These are phyloP conservation scores for Micropterix aruncella DNA, from an alignment of 2,888 invertebrate genomes.

Conservation along the genomic window DNA sequence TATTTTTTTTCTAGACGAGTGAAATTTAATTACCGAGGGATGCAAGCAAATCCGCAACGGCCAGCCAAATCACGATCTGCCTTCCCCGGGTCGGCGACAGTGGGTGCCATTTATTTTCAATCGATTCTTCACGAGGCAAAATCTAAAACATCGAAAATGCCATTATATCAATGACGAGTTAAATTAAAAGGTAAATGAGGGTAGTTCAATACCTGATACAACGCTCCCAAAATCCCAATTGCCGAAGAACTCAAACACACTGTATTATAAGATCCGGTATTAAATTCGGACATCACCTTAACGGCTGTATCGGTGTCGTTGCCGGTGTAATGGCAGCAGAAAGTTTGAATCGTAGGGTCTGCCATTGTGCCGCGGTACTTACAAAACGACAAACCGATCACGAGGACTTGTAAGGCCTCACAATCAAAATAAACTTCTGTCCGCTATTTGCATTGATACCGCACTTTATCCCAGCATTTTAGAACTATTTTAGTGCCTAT, in stretches of 20 bases:
- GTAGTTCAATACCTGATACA: slow-evolving; percentile 76
- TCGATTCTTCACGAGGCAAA: slow-evolving; percentile 41
- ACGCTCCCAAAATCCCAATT: slow-evolving; percentile 59
- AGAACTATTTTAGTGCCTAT: background rate
- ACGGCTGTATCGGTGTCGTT: slow-evolving; percentile 49
- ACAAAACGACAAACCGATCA: background rate
- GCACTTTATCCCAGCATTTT: background rate
- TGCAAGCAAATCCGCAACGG: slow-evolving; percentile 64
- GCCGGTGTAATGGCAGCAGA: slow-evolving; percentile 59
- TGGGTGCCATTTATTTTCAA: slow-evolving; percentile 38
- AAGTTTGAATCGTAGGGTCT: slow-evolving; percentile 74
- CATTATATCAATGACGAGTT: slow-evolving; percentile 2
- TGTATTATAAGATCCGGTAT: slow-evolving; percentile 57
- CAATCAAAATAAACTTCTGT: background rate
- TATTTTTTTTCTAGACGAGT: too few species aligned
- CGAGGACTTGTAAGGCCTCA: background rate
- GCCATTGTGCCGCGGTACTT: slow-evolving; percentile 39
- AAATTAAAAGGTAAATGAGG: too few species aligned
- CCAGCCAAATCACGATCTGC: slow-evolving; percentile 63
- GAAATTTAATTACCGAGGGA: slow-evolving; percentile 45
- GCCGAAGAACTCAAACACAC: slow-evolving; percentile 61
- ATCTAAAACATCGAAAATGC: slow-evolving; percentile 41
- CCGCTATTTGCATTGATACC: background rate
- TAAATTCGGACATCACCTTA: slow-evolving; percentile 55
- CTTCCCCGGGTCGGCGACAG: slow-evolving; percentile 49